A percentile compares a stretch with the other conserved stretches of the same genome.
phyloP scores from a whole-genome alignment of 2,888 invertebrate genomes.

The Epinotia demarniana region DNA sequence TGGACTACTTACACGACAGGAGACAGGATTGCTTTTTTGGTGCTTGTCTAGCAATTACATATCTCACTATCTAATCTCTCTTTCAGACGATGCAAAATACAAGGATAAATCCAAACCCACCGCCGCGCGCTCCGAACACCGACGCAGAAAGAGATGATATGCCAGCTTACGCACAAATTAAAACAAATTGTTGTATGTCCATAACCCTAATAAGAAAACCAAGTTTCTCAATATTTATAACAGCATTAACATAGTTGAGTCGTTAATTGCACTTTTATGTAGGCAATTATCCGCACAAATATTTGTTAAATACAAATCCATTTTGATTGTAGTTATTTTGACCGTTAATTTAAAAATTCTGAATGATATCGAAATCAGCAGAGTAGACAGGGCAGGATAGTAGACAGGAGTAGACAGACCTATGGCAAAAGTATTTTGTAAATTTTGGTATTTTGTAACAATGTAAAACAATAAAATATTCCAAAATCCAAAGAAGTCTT shows the following conservation, averaged over 20 bases:
- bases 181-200: neutral
- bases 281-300: neutral
- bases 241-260: neutral
- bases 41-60: neutral
- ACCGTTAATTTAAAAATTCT: neutral
- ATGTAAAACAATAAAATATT: constrained; percentile 10
- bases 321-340: neutral
- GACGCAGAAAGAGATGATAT: constrained; percentile 73
- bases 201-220: neutral
- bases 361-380: neutral
- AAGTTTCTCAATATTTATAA: neutral
- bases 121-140: constrained; percentile 74
- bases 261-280: neutral
- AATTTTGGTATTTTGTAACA: constrained; percentile 4
- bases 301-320: neutral
- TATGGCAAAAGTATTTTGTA: constrained; percentile 3
- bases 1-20: no score
- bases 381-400: neutral
- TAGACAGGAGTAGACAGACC: no score
- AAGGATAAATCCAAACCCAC: constrained; percentile 74
- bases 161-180: neutral
- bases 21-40: no score
- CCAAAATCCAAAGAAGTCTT: constrained; percentile 5
- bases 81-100: constrained; percentile 72
- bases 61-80: neutral